These are phyloP conservation scores for Syrphus vitripennis DNA, from an alignment of 2,888 invertebrate genomes.

Conservation along the genomic window DNA sequence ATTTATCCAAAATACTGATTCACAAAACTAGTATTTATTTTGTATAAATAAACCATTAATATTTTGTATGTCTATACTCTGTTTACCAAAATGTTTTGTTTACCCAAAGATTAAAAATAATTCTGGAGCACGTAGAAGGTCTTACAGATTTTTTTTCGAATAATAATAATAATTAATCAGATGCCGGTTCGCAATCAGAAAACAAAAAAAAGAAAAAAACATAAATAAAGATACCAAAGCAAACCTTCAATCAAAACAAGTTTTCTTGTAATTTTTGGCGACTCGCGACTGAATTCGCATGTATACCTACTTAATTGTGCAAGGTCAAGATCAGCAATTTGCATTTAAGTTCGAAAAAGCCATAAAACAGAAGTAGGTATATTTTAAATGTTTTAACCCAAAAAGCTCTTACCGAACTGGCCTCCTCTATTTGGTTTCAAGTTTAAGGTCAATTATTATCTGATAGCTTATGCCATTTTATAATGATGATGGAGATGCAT, in stretches of 20 bases:
- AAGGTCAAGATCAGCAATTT: slow-evolving; percentile 59
- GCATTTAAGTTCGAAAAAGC: slow-evolving; percentile 22
- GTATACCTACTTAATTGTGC: background rate
- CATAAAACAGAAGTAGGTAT: background rate
- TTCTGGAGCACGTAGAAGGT: slow-evolving; percentile 3
- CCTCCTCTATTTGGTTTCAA: slow-evolving; percentile 14
- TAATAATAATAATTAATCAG: slow-evolving; percentile 1
- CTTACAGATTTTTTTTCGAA: background rate
- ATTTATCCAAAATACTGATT: background rate
- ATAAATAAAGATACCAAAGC: background rate
- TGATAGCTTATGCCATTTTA: background rate
- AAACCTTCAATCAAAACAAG: slow-evolving; percentile 38
- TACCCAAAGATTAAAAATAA: background rate
- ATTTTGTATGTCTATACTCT: background rate
- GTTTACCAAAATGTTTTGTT: background rate
- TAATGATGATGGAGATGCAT: background rate
- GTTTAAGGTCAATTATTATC: slow-evolving; percentile 48
- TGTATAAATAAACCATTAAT: background rate
- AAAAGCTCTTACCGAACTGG: background rate
- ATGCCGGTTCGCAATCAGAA: background rate
- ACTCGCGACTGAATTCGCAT: background rate
- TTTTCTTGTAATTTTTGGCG: slow-evolving; percentile 23
- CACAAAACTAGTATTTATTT: background rate
- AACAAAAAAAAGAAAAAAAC: too few species aligned
- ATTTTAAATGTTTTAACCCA: background rate